Evolutionary conservation across 37 sponge, comb jelly and placozoan genomes (phyloP).

Genomic region (Aplysina aerophoba): DNA sequence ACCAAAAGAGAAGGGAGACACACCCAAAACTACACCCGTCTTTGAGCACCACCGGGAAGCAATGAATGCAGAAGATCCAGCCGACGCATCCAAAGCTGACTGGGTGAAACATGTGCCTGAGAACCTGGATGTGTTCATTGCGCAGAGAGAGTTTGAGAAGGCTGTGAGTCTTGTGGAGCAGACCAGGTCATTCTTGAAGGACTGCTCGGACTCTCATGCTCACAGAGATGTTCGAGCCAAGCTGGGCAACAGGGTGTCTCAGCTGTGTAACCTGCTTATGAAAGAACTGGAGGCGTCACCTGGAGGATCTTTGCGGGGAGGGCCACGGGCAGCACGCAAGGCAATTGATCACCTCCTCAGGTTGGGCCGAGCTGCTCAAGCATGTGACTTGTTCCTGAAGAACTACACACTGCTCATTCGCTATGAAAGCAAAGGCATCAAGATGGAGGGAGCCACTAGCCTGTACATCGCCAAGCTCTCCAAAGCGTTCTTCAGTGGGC

Average conservation of each 20-base stretch:
- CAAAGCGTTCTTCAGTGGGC: conserved; percentile 72
- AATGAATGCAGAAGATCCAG: conserved; percentile 23
- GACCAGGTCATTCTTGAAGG: conserved; percentile 64
- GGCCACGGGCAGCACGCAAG: conserved; percentile 82
- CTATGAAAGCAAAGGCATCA: conserved; percentile 71
- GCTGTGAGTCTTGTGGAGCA: conserved; percentile 75
- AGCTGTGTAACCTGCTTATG: conserved; percentile 72
- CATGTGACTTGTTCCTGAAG: conserved; percentile 87
- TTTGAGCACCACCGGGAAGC: conserved; percentile 22
- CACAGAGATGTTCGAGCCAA: conserved; percentile 71
- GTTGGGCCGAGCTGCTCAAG: conserved; percentile 82
- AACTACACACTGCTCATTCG: conserved; percentile 72
- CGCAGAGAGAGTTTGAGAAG: conserved; percentile 95
- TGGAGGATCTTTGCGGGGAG: conserved; percentile 78
- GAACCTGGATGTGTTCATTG: conserved; percentile 93
- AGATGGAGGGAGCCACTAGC: conserved; percentile 84
- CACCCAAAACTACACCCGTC: background rate
- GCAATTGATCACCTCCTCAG: conserved; percentile 75
- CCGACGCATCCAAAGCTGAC: conserved; percentile 40
- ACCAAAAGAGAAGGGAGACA: conserved; percentile 33
- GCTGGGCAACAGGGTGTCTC: conserved; percentile 66
- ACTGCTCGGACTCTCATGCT: conserved; percentile 64
- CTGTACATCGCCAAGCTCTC: conserved; percentile 86
- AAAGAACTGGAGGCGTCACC: conserved; percentile 87
- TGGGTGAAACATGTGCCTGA: conserved; percentile 92